Evolutionary conservation across 2,888 invertebrate species (phyloP).

Genomic region (Nymphalis urticae): DNA sequence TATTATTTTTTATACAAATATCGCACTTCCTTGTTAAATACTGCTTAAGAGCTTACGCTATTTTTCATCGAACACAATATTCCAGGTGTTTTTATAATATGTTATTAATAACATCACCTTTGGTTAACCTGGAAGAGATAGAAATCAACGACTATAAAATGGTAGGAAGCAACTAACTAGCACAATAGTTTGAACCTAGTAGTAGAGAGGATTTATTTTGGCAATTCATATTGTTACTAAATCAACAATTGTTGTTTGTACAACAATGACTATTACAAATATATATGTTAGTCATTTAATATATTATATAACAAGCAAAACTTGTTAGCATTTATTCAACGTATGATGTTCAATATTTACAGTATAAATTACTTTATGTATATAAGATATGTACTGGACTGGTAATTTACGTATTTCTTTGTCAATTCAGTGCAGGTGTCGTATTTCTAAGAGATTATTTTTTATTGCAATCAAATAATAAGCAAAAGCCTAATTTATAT

Average conservation of each 20-base stretch:
- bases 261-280: neutral
- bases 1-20: too few species aligned
- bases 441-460: too few species aligned
- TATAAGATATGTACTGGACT: neutral
- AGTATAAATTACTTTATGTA: constrained; percentile 9
- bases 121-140: constrained; percentile 10
- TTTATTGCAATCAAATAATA: too few species aligned
- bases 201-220: constrained; percentile 10
- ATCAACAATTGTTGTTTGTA: neutral
- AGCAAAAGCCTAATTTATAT: too few species aligned
- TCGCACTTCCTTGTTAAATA: neutral
- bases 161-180: constrained; percentile 15
- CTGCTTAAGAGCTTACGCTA: neutral
- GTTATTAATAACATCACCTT: constrained; percentile 19
- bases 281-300: neutral
- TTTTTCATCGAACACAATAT: neutral
- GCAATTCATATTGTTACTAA: neutral
- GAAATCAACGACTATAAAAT: constrained; percentile 19
- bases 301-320: neutral
- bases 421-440: neutral
- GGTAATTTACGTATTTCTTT: neutral
- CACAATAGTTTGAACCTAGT: constrained; percentile 8
- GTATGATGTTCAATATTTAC: constrained; percentile 10
- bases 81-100: constrained; percentile 20
- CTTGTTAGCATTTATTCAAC: constrained; percentile 1